A percentile compares a stretch with the other conserved stretches of the same genome.
Conservation (phyloP, 1,140 invertebrate species). For the Eufriesea mexicana region DNA sequence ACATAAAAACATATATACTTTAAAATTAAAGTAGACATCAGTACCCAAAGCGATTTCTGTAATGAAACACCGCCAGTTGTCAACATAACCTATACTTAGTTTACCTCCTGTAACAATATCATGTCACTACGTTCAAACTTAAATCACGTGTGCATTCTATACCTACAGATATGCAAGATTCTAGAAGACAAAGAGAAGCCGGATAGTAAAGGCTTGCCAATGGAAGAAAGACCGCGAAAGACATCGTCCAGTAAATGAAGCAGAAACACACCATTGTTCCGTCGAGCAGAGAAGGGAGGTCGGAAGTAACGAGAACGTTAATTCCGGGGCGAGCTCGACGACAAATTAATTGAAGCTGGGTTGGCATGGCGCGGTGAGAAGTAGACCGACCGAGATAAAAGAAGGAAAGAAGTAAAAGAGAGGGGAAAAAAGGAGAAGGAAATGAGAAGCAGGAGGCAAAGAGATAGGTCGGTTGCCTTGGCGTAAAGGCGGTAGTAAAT, state of each 20-base stretch:
- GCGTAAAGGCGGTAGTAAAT: constrained; percentile 63
- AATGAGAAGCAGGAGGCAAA: background rate
- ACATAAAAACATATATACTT: too few species aligned
- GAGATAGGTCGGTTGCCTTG: constrained; percentile 25
- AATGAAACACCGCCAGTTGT: too few species aligned
- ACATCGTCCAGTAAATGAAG: background rate
- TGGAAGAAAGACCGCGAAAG: too few species aligned
- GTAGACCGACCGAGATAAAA: constrained; percentile 2
- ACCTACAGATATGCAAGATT: too few species aligned
- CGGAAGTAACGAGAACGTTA: constrained; percentile 42
- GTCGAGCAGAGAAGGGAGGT: background rate
- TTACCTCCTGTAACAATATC: too few species aligned
- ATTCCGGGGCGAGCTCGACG: constrained; percentile 31
- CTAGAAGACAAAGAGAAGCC: too few species aligned
- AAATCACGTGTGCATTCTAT: too few species aligned
- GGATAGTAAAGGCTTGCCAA: too few species aligned
- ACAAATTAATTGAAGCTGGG: constrained; percentile 46
- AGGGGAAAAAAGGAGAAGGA: background rate
- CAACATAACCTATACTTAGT: too few species aligned
- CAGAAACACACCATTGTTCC: background rate
- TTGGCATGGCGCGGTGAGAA: constrained; percentile 21
- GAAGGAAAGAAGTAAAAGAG: background rate
- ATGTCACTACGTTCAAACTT: too few species aligned
- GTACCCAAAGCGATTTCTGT: too few species aligned
- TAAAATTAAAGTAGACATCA: too few species aligned